Base-by-base conservation (phyloP, 2,113 vertebrate species). In the Sapajus apella region DNA sequence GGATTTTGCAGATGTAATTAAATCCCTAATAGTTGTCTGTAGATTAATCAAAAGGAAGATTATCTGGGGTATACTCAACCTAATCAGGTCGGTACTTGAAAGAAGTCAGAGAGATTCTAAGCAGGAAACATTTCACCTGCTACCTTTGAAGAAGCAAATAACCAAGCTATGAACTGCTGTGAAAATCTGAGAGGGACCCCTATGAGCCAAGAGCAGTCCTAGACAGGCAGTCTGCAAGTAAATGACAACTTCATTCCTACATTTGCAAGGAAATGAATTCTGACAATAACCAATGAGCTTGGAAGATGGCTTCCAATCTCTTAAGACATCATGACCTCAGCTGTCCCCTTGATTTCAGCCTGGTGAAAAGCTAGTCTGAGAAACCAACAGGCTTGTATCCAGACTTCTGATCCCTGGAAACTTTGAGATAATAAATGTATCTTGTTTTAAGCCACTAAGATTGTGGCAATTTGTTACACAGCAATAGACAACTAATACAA, bases 21-120 rank as follows among this genome's bases (percentile, higher is more conserved):
- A 86, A 81, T 23, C 20, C 35, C 30, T 21, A 75, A 58, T 94
- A 92, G 55, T 45, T 43, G 23, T 37, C 47, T 92, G 85, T 58
- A 85, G 85, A 25, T 61, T 82, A 21, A 91, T 92, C 80, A 76
- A 75, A 94, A 89, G 47, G 25, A 80, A 94, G 72, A 76, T 94
- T 86, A 84, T 85, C 37, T 18, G 85, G 40, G 27, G 52, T n/a
- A 66, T 18, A n/a, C 27, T 21, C 88, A 35, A 66, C 37, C 35
- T 81, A 35, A 56, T 85, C 27, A 85, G 55, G 50, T 68, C 84
- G 86, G 23, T 55, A 47, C n/a, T 92, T 86, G 25, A 20, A 89
- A 90, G 23, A 61, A 61, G 30, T 90, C 40, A 70, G 7, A 68
- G 70, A 68, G 37, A 66, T 43, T 61, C n/a, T 45, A 10, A 89